Conservation (phyloP, 2,888 invertebrate genomes). For the Poecilobothrus nobilitatus region DNA sequence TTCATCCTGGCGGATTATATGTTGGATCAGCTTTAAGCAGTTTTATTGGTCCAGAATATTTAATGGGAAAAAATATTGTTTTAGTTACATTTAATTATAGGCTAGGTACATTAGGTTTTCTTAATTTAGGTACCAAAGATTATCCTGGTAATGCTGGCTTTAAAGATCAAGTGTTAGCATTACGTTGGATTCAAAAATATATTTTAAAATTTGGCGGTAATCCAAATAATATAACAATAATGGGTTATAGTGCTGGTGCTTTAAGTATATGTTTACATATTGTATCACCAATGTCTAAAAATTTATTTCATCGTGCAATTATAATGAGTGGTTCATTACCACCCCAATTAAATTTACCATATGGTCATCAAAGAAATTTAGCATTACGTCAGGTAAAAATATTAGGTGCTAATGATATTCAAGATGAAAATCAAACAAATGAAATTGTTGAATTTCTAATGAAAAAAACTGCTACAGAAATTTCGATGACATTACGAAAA, state of each 20-base stretch:
- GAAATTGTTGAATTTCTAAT: slow-evolving; percentile 46
- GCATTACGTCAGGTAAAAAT: slow-evolving; percentile 46
- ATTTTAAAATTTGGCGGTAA: slow-evolving; percentile 50
- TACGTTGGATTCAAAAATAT: slow-evolving; percentile 48
- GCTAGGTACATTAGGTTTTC: slow-evolving; percentile 47
- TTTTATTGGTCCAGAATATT: slow-evolving; percentile 49
- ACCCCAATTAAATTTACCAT: slow-evolving; percentile 33
- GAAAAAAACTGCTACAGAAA: slow-evolving; percentile 26
- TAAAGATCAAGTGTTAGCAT: slow-evolving; percentile 49
- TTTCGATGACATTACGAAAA: slow-evolving; percentile 25
- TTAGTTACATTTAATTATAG: slow-evolving; percentile 55
- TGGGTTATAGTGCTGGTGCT: slow-evolving; percentile 43
- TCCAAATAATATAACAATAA: slow-evolving; percentile 46
- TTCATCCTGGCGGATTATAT: slow-evolving; percentile 59
- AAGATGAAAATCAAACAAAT: slow-evolving; percentile 33
- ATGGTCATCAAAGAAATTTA: slow-evolving; percentile 41
- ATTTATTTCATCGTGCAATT: slow-evolving; percentile 49
- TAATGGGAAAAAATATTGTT: slow-evolving; percentile 52
- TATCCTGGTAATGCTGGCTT: slow-evolving; percentile 51
- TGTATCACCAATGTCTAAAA: slow-evolving; percentile 36
- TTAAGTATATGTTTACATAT: slow-evolving; percentile 34
- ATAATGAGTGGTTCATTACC: slow-evolving; percentile 45
- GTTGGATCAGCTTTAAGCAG: slow-evolving; percentile 37
- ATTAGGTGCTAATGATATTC: slow-evolving; percentile 39
- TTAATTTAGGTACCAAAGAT: slow-evolving; percentile 46